Conservation (phyloP, 2,888 invertebrate species). For the Hyposoter dolosus region DNA sequence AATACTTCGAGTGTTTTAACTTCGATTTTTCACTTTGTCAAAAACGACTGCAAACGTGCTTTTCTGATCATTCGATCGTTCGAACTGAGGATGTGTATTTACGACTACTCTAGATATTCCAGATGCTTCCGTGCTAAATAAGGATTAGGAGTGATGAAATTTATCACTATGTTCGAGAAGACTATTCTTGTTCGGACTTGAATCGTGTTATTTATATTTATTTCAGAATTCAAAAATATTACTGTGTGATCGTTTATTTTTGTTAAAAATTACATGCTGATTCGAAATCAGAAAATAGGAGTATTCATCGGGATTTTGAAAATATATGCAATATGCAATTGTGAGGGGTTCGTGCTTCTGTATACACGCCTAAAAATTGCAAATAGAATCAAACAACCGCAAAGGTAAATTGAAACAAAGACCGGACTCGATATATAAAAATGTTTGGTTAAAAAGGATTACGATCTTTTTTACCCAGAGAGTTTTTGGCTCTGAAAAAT, state of each 20-base stretch:
- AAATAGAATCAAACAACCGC: not conserved
- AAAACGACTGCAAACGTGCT: not conserved
- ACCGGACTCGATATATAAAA: not conserved
- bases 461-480: not conserved
- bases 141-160: not conserved
- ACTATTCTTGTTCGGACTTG: not conserved
- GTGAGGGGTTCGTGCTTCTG: not conserved
- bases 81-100: not conserved
- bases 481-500: not conserved
- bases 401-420: constrained; percentile 14
- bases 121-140: not conserved
- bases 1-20: not conserved
- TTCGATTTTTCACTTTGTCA: not conserved
- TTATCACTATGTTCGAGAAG: not conserved
- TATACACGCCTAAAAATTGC: constrained; percentile 16
- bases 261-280: not conserved
- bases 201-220: not conserved
- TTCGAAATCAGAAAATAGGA: no score
- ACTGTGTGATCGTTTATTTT: not conserved
- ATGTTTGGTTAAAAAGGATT: not conserved
- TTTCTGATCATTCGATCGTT: not conserved
- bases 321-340: not conserved
- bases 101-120: not conserved
- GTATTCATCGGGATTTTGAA: not conserved
- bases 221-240: not conserved